Percentiles rank a stretch among this genome's conserved stretches.
These are phyloP conservation scores for Apotomis turbidana DNA, from an alignment of 2,888 invertebrate species.

Conservation along the genomic window DNA sequence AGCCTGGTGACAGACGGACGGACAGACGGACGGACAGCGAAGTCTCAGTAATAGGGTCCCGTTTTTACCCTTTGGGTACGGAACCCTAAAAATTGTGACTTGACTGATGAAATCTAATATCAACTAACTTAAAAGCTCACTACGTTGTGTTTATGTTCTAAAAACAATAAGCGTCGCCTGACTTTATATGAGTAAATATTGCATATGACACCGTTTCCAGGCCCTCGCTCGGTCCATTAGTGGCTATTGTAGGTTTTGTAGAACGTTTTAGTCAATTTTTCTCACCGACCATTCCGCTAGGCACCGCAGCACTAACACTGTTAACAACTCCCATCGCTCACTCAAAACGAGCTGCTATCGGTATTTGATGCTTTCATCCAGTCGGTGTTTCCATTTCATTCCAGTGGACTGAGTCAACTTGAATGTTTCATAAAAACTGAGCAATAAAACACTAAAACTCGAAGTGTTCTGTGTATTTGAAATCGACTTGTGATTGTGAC, in stretches of 20 bases:
- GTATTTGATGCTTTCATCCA: conserved; percentile 17
- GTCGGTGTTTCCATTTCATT: background rate
- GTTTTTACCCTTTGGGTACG: too few species aligned
- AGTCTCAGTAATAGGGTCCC: too few species aligned
- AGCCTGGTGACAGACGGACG: too few species aligned
- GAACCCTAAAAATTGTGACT: too few species aligned
- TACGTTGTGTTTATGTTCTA: background rate
- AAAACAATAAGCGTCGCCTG: too few species aligned
- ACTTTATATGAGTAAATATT: background rate
- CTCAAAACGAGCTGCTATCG: conserved; percentile 7
- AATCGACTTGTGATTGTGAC: too few species aligned
- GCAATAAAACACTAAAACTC: conserved; percentile 4
- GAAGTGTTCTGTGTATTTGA: background rate
- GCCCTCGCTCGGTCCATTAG: background rate
- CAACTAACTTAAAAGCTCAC: too few species aligned
- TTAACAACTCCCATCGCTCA: conserved; percentile 27
- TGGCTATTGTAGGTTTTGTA: conserved; percentile 2
- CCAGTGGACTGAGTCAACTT: background rate
- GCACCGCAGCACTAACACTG: conserved; percentile 18
- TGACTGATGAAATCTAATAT: too few species aligned
- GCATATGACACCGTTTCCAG: background rate
- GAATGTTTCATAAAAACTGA: conserved; percentile 5
- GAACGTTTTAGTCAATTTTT: conserved; percentile 18
- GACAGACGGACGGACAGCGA: too few species aligned
- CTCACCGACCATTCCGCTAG: conserved; percentile 4